Evolutionary conservation across 2,797 vertebrate genomes (phyloP).

Genomic region (Tokudaia tokunoshimensis): DNA sequence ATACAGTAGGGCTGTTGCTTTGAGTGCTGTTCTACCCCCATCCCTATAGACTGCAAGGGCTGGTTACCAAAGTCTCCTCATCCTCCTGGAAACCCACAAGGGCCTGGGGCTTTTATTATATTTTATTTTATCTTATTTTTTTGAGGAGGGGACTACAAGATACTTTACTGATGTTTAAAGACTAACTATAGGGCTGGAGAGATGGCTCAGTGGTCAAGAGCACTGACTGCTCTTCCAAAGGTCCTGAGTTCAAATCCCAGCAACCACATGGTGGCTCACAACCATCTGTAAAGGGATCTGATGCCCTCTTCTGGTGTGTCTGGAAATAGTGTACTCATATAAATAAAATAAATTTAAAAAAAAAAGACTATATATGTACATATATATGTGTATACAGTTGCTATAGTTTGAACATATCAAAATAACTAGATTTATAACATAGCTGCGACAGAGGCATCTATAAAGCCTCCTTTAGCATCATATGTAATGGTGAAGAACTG

Average conservation of each 20-base stretch:
- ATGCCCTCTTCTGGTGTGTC: too few species aligned
- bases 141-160: neutral
- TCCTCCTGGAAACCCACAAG: neutral
- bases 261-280: too few species aligned
- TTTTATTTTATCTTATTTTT: neutral
- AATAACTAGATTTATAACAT: neutral
- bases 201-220: too few species aligned
- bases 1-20: too few species aligned
- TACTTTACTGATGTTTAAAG: neutral
- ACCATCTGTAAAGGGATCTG: too few species aligned
- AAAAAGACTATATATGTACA: too few species aligned
- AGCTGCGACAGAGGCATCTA: neutral
- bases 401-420: neutral
- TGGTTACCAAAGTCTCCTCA: too few species aligned
- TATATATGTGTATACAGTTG: neutral
- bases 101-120: neutral
- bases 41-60: fast-evolving
- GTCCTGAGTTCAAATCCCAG: too few species aligned
- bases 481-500: neutral
- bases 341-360: too few species aligned
- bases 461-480: neutral
- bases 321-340: too few species aligned
- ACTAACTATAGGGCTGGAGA: too few species aligned
- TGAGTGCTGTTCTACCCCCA: fast-evolving
- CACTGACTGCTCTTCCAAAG: too few species aligned